A percentile compares a stretch with the other conserved stretches of the same genome.
Evolutionary conservation across 2,888 invertebrate genomes (phyloP).

Genomic region (Chymomyza fuscimana): DNA sequence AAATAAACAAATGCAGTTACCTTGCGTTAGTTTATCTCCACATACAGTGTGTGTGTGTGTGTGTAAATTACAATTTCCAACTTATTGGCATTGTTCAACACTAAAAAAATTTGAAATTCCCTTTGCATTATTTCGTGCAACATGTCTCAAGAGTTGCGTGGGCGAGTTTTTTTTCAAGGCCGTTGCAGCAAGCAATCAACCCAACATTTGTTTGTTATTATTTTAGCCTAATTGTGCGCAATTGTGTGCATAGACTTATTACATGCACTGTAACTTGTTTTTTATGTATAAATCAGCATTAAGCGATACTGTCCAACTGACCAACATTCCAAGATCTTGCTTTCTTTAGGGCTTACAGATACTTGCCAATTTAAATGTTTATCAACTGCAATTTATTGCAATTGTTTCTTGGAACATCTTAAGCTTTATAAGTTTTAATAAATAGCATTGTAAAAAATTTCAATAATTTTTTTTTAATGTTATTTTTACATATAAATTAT

Average conservation of each 20-base stretch:
- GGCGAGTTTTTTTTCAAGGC: conserved; percentile 49
- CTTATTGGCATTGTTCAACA: conserved; percentile 8
- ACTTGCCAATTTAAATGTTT: background rate
- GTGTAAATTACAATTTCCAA: background rate
- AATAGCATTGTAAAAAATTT: background rate
- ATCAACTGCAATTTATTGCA: conserved; percentile 21
- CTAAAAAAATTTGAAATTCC: conserved; percentile 5
- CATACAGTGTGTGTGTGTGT: background rate
- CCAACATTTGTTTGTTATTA: conserved; percentile 29
- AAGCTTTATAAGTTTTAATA: background rate
- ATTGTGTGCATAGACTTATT: conserved; percentile 36
- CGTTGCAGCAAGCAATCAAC: conserved; percentile 7
- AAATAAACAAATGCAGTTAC: background rate
- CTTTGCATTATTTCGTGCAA: conserved; percentile 55
- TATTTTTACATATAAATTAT: background rate
- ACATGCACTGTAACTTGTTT: conserved; percentile 21
- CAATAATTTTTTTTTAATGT: background rate
- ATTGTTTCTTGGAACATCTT: background rate
- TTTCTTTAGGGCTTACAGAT: conserved; percentile 1
- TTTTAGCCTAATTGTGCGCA: conserved; percentile 56
- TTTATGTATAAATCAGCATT: conserved; percentile 62
- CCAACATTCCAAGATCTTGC: conserved; percentile 22
- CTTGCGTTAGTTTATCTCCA: background rate
- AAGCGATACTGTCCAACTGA: background rate
- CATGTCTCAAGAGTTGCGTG: conserved; percentile 44